Base-by-base conservation (phyloP, 2,797 vertebrate genomes). In the Hylomyscus alleni region DNA sequence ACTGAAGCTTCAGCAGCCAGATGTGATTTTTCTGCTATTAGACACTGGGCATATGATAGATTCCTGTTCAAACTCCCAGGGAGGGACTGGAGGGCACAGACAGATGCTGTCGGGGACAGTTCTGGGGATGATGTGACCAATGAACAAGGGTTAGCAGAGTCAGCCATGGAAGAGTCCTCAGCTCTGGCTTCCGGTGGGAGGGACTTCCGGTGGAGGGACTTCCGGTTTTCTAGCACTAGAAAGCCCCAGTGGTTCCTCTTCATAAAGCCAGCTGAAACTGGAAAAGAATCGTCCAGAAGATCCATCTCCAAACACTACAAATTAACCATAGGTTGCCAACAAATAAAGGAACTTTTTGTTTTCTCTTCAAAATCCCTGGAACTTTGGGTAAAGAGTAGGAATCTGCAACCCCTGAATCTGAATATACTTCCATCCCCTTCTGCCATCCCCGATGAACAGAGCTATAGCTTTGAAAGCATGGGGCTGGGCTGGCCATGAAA, bases 281-380 rank as follows among this genome's bases (percentile, higher is more conserved):
- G 10, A 12, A 85, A 50, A 90, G 47, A 54, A 24, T 44, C 0
- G 1, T 67, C 47, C 58, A 72, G 67, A 88, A 52, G 29, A 91
- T 67, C 50, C 81, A 81, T 91, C 54, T 97, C 84, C 82, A 84
- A 85, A 67, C 50, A 82, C 34, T 85, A 24, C 83, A 62, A 82
- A 56, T n/a, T 85, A 73, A 62, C 93, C 24, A 60, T 85, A 87
- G 62, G 47, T 44, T 89, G 86, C 89, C 24, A 65, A 77, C 56
- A 94, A 92, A 76, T 65, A 40, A 81, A 85, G 81, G 90, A 76
- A 56, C 34, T 89, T 94, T 95, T 95, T 86, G 82, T 85, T 80
- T 82, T 95, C 50, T 89, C 88, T 34, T 89, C 37, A 90, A 90
- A 81, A 76, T 44, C 40, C 34, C 37, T 40, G 58, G 76, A 65